Conservation (phyloP, 2,888 invertebrate species). For the Tachystola acroxantha region DNA sequence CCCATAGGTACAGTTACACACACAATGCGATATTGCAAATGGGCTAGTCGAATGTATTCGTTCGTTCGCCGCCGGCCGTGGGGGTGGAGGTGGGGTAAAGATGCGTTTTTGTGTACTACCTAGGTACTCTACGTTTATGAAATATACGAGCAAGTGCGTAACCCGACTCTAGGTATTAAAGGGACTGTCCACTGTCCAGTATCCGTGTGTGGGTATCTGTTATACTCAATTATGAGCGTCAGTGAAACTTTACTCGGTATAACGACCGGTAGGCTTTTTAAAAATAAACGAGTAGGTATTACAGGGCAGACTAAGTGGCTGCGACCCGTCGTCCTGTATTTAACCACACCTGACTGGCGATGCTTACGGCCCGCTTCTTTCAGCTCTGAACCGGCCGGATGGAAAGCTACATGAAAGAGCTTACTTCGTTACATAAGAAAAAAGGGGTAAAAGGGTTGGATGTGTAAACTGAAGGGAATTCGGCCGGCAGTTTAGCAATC, state of each 20-base stretch:
- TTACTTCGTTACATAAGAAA: conserved; percentile 55
- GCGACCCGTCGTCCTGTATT: conserved; percentile 44
- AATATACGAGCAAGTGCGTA: conserved; percentile 75
- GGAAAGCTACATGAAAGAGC: conserved; percentile 72
- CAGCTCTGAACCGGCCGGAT: conserved; percentile 60
- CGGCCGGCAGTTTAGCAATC: conserved; percentile 7
- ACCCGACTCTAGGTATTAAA: conserved; percentile 34
- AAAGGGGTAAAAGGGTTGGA: conserved; percentile 24
- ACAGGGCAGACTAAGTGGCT: conserved; percentile 61
- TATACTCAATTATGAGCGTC: conserved; percentile 36
- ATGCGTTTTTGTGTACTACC: conserved; percentile 75
- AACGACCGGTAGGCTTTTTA: conserved; percentile 39
- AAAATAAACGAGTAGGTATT: conserved; percentile 55
- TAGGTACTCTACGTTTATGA: conserved; percentile 61
- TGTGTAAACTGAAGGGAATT: conserved; percentile 5
- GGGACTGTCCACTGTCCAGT: too few relatives aligned
- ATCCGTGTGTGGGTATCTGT: conserved; percentile 35
- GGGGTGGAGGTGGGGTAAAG: conserved; percentile 54
- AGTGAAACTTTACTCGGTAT: conserved; percentile 29
- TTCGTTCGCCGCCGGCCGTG: conserved; percentile 59
- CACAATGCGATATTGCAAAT: conserved; percentile 74
- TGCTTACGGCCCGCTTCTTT: conserved; percentile 67
- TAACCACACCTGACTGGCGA: conserved; percentile 62
- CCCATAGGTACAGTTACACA: not conserved
- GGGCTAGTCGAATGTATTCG: conserved; percentile 77